Evolutionary conservation across 2,113 vertebrate species (phyloP).

Genomic region (Phoxinus phoxinus): DNA sequence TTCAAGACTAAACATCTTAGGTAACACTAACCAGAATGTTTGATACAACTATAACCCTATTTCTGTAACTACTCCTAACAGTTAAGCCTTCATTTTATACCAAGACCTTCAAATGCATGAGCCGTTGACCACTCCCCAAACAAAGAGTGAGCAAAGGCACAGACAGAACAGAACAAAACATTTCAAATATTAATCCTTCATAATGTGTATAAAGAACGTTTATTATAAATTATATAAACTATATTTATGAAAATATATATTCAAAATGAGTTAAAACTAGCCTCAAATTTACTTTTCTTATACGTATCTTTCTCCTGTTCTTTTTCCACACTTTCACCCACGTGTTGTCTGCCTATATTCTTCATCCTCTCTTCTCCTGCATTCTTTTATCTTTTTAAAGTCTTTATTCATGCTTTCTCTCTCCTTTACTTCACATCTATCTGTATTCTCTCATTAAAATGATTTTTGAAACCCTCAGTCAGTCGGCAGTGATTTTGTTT

Average conservation of each 20-base stretch:
- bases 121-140: no score
- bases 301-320: neutral
- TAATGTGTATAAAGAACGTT: no score
- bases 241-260: no score
- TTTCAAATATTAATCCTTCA: no score
- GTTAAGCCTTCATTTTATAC: neutral
- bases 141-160: neutral
- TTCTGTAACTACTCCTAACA: neutral
- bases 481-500: conserved; percentile 10
- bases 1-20: neutral
- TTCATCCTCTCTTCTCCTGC: neutral
- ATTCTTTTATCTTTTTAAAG: conserved; percentile 12
- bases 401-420: neutral
- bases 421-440: neutral
- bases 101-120: neutral
- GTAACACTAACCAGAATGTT: neutral
- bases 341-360: neutral
- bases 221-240: no score
- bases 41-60: neutral
- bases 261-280: neutral
- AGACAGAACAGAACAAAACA: no score
- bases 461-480: neutral
- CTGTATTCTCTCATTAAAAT: neutral
- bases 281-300: neutral
- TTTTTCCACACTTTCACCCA: conserved; percentile 3